phyloP scores from a whole-genome alignment of 2,888 invertebrate species.

The Lamellibrachia satsuma region DNA sequence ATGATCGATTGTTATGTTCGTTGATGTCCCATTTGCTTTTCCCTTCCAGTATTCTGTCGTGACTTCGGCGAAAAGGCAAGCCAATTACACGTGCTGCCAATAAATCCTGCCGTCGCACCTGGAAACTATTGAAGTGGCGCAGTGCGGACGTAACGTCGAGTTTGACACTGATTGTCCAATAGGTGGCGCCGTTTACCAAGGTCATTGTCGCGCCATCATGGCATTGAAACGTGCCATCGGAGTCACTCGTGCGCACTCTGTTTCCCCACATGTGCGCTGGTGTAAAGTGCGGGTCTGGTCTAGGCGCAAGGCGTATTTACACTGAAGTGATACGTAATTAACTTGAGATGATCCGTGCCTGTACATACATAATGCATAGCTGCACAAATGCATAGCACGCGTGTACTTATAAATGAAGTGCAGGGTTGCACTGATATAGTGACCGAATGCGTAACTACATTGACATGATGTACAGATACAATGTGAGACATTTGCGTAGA shows the following conservation, averaged over 20 bases:
- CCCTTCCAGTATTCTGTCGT: neutral
- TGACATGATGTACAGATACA: neutral
- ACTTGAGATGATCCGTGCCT: neutral
- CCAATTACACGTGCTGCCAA: neutral
- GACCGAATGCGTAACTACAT: neutral
- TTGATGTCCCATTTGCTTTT: neutral
- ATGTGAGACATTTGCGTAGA: neutral
- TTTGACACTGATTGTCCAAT: too few relatives aligned
- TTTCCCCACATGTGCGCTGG: neutral
- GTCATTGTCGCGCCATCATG: neutral
- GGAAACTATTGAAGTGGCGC: too few relatives aligned
- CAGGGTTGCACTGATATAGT: too few relatives aligned
- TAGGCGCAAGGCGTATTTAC: neutral
- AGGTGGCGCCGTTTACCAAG: neutral
- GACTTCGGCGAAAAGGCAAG: neutral
- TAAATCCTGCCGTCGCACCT: neutral
- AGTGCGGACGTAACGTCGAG: too few relatives aligned
- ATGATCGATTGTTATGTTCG: neutral
- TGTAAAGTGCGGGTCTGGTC: neutral
- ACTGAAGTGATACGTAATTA: neutral
- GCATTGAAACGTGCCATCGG: neutral
- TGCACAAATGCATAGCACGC: neutral
- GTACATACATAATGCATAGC: neutral
- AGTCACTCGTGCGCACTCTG: neutral
- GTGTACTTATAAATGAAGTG: neutral